These are phyloP conservation scores for Halichoeres trimaculatus DNA, from an alignment of 2,113 vertebrate genomes.

Conservation along the genomic window DNA sequence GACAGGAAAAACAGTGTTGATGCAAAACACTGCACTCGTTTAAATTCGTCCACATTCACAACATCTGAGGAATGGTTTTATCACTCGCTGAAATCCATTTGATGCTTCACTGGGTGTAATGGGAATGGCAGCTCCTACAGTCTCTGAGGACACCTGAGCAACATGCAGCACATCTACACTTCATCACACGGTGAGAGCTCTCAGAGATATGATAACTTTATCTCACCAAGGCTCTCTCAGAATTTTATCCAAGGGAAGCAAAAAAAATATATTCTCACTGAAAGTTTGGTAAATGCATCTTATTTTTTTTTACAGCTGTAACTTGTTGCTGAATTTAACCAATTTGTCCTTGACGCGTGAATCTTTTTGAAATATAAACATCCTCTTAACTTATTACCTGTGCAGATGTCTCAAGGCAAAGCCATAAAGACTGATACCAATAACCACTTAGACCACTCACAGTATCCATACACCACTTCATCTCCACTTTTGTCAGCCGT, in stretches of 20 bases:
- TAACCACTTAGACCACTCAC: too few relatives aligned
- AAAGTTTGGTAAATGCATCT: background rate
- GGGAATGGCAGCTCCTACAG: constrained; percentile 34
- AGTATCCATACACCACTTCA: too few relatives aligned
- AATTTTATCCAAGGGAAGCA: background rate
- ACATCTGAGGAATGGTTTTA: constrained; percentile 42
- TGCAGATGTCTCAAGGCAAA: too few relatives aligned
- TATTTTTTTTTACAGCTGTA: background rate
- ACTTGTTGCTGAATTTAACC: background rate
- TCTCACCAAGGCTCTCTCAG: constrained; percentile 16
- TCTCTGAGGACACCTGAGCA: constrained; percentile 40
- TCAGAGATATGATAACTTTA: constrained; percentile 26
- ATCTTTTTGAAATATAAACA: too few relatives aligned
- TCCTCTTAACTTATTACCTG: too few relatives aligned
- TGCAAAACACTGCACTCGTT: constrained; percentile 50
- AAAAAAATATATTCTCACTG: background rate
- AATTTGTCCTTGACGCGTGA: background rate
- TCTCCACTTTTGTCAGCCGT: too few relatives aligned
- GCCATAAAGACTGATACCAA: too few relatives aligned
- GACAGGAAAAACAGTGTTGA: constrained; percentile 44
- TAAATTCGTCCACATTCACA: constrained; percentile 40
- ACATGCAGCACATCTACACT: constrained; percentile 21
- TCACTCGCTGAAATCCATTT: constrained; percentile 53
- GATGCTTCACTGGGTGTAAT: constrained; percentile 56
- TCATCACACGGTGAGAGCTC: constrained; percentile 26